Base-by-base conservation (phyloP, 35 echinoderm and acorn worm genomes). In the Hemicentrotus pulcherrimus region DNA sequence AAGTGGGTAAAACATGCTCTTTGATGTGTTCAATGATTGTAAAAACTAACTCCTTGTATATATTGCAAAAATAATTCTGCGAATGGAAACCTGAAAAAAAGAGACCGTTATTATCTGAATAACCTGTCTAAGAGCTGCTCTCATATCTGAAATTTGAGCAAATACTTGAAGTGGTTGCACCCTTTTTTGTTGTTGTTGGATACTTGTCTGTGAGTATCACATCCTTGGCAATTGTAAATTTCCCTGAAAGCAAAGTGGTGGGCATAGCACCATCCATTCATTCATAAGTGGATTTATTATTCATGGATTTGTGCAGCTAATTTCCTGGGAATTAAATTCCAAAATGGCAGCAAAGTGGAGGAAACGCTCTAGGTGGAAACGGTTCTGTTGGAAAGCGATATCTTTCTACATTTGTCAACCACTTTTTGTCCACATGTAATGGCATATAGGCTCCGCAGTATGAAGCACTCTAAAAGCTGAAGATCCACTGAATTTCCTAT, bases 211-310 rank as follows among this genome's bases (percentile, higher is more conserved):
- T 78, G 65, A 78, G 28, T 78, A 78, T 78, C 65, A 78, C 65
- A 78, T 78, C 22, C n/a, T 2, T 78, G 65, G 65, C 65, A 78
- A 78, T 78, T 8, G 24, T 78, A 22, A n/a, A 78, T 78, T 28
- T 78, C 65, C 65, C 65, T 78, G 65, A 28, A 78, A 78, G 65
- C 65, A 78, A 78, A 78, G 65, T 78, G 65, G 19, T 28, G 19
- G 24, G 65, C 28, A n/a, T 78, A 78, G 65, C 65, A 78, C 65
- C 65, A 78, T 78, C 18, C 28, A 78, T 78, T n/a, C 65, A 78
- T 78, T 78, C 65, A 78, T 78, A 78, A 78, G 65, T 78, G 65
- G 65, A 78, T 78, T 78, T 78, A 78, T 78, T 78, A 78, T 78
- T 78, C 65, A 78, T 78, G 65, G 65, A 78, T 78, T 78, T 78